A percentile compares a stretch with the other conserved stretches of the same genome.
phyloP scores from a whole-genome alignment of 1,140 invertebrate species.

The Panulirus ornatus region DNA sequence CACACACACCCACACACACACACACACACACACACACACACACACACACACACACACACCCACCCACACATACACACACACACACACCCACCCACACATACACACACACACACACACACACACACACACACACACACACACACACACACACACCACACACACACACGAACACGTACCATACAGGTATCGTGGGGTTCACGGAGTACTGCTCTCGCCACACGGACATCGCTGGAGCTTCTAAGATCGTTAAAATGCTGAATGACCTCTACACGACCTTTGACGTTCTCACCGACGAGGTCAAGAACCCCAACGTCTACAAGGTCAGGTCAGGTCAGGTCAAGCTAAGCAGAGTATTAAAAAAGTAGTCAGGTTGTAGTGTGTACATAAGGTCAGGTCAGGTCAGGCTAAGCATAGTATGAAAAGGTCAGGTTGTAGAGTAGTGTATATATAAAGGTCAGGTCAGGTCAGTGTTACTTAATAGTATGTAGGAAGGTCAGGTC shows the following conservation, averaged over 20 bases:
- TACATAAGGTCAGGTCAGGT: too few relatives aligned
- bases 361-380: too few relatives aligned
- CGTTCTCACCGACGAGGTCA: constrained; percentile 92
- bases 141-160: neutral
- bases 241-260: constrained; percentile 94
- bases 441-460: too few relatives aligned
- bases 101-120: neutral
- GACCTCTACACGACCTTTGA: constrained; percentile 94
- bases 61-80: neutral
- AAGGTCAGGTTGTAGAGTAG: too few relatives aligned
- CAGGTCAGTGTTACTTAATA: too few relatives aligned
- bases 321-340: constrained; percentile 80
- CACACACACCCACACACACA: neutral
- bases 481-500: too few relatives aligned
- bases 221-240: constrained; percentile 91
- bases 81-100: neutral
- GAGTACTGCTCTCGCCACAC: constrained; percentile 91
- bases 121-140: constrained; percentile 26
- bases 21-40: neutral
- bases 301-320: constrained; percentile 96
- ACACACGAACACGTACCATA: neutral
- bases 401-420: too few relatives aligned
- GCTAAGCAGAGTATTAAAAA: too few relatives aligned
- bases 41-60: neutral
- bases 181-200: constrained; percentile 92